Percentiles rank a stretch among this genome's conserved stretches.
These are phyloP conservation scores for Mobula hypostoma DNA, from an alignment of 2,113 vertebrate species.

Conservation along the genomic window DNA sequence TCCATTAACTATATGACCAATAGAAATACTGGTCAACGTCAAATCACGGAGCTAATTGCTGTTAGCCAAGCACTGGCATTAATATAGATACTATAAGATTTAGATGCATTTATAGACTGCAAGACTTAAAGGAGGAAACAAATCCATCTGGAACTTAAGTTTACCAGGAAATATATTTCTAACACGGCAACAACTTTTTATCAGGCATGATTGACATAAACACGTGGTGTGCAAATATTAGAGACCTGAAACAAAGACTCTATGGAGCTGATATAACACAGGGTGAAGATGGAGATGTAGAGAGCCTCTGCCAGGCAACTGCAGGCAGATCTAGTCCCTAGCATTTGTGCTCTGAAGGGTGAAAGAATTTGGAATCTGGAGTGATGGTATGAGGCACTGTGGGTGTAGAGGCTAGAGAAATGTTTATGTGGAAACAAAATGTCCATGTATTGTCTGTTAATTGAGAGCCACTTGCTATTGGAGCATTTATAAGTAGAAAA, in stretches of 20 bases:
- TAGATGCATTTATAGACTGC: background rate
- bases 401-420: background rate
- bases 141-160: background rate
- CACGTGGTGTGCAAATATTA: background rate
- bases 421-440: background rate
- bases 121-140: background rate
- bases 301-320: too few relatives aligned
- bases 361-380: too few relatives aligned
- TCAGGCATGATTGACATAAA: background rate
- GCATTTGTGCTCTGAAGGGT: too few relatives aligned
- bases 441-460: background rate
- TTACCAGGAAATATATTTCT: background rate
- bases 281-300: too few relatives aligned
- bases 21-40: too few relatives aligned
- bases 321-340: too few relatives aligned
- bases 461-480: background rate
- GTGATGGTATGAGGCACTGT: too few relatives aligned
- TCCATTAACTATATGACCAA: too few relatives aligned
- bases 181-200: background rate
- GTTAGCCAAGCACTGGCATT: background rate
- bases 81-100: background rate
- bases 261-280: background rate
- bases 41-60: too few relatives aligned
- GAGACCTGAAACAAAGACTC: background rate
- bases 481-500: background rate